Evolutionary conservation across 2,113 vertebrate species (phyloP).

Genomic region (Rhodinocichla rosea): DNA sequence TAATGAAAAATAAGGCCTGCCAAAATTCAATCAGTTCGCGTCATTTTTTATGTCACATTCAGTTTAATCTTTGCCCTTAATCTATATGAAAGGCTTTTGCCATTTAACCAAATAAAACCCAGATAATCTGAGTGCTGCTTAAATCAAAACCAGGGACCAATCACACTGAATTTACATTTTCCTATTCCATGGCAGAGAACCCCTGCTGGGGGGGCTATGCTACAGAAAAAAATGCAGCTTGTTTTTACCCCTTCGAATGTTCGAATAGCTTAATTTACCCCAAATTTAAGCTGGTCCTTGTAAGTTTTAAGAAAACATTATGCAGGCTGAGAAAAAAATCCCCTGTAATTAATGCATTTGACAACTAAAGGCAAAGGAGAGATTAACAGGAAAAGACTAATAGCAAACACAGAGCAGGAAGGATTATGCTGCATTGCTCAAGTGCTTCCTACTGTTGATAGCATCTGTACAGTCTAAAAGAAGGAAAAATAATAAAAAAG

Average conservation of each 20-base stretch:
- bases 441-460: not conserved
- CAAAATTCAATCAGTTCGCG: not conserved
- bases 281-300: not conserved
- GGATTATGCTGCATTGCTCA: not conserved
- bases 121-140: not conserved
- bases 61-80: not conserved
- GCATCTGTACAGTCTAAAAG: not conserved
- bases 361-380: not conserved
- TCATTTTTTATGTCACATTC: not conserved
- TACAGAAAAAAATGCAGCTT: not conserved
- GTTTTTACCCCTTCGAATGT: not conserved
- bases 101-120: not conserved
- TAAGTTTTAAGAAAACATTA: not conserved
- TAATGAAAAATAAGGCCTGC: not conserved
- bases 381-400: not conserved
- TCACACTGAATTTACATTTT: not conserved
- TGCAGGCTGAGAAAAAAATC: not conserved
- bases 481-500: not conserved
- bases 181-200: not conserved
- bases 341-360: not conserved
- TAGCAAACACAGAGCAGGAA: not conserved
- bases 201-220: rapidly evolving
- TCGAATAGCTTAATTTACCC: not conserved
- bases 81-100: not conserved
- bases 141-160: not conserved